Evolutionary conservation across 2,888 invertebrate species (phyloP).

Genomic region (Adelphocoris suturalis): DNA sequence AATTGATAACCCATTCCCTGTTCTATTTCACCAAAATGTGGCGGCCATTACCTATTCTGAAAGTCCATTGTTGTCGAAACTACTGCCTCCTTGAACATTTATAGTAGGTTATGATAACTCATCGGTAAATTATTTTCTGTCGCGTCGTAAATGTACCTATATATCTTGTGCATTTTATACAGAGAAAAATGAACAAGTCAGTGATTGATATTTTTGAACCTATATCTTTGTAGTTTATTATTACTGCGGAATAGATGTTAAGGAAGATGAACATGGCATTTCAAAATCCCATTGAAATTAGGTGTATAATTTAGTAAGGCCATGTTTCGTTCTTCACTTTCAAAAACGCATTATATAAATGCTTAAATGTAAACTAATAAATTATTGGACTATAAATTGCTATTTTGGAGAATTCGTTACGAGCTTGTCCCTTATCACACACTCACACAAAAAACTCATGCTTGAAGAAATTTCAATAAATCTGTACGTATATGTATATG

Average conservation of each 20-base stretch:
- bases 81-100: neutral
- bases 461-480: slow-evolving; percentile 27
- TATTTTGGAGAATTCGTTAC: slow-evolving; percentile 22
- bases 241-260: slow-evolving; percentile 30
- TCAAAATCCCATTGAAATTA: slow-evolving; percentile 6
- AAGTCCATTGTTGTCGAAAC: neutral
- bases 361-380: slow-evolving; percentile 24
- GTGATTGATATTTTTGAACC: slow-evolving; percentile 25
- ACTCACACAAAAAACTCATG: neutral
- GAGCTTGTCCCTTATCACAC: neutral
- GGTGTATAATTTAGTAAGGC: slow-evolving; percentile 27
- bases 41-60: too few relatives aligned
- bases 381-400: neutral
- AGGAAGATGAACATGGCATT: slow-evolving; percentile 35
- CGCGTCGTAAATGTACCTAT: neutral
- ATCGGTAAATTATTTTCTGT: slow-evolving; percentile 13
- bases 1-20: too few relatives aligned
- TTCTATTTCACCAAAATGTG: too few relatives aligned
- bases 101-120: neutral
- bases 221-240: slow-evolving; percentile 15
- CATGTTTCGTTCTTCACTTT: neutral
- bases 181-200: slow-evolving; percentile 19
- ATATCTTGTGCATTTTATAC: slow-evolving; percentile 22
- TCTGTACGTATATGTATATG: slow-evolving; percentile 15
- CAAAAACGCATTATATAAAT: slow-evolving; percentile 6